Evolutionary conservation across 2,888 invertebrate species (phyloP), one percentile per base, ranked within the genome.

Genomic region (Drosophila imparisetae): DNA sequence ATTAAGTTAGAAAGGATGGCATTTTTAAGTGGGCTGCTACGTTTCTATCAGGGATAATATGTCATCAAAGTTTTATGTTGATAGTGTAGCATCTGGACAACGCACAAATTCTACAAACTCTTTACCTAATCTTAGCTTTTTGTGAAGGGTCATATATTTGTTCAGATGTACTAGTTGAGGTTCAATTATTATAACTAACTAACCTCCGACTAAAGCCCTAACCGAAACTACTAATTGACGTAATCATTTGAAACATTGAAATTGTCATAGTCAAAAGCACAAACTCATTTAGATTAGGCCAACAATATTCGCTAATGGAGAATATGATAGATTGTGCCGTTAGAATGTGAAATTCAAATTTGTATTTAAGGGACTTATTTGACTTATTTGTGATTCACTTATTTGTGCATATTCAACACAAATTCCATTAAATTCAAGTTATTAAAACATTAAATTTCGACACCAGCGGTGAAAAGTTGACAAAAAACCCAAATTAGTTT

Each of bases 361-460:
- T 48, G 2, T 24, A 48, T 15, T 27, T 24, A 24, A 24, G 8
- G 0, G 24, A 48, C 48, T 52, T 21, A 7, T 30, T 30, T 21
- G 4, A 52, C 32, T 32, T 32, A 32, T 13, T 29, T 21, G 11
- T 6, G n/a, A 21, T 40, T 11, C n/a, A 40, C n/a, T 4, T 40
- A 11, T 29, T 30, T 29, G 3, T 24, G 15, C 8, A 24, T 2
- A 2, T 2, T 48, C 24, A 27, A 49, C 18, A 10, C 15, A 34
- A 50, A 32, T 8, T 30, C 21, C 32, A 59, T 24, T 13, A 48
- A 53, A 30, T 38, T 54, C 30, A 61, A 57, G 50, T 50, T 29
- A 42, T 27, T 18, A 36, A 36, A 42, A 52, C 21, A 60, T 66
- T 57, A 61, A 61, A 61, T 61, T 40, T n/a, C 52, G 21, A 50